A percentile compares a stretch with the other conserved stretches of the same genome.
phyloP scores from a whole-genome alignment of 2,113 vertebrate genomes.

The Spizaetus ornatus region DNA sequence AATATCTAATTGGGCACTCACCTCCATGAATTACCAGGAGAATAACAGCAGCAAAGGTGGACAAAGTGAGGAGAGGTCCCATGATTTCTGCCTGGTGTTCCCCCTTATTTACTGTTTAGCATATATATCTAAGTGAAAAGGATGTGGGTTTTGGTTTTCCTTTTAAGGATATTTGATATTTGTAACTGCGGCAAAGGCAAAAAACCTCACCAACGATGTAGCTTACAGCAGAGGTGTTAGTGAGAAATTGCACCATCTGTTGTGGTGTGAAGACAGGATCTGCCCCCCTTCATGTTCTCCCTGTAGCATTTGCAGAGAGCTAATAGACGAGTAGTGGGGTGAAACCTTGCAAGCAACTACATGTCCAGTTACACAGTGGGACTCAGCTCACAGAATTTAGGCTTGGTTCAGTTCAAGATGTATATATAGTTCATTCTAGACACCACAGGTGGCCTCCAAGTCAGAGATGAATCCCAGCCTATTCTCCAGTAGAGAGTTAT shows the following conservation, averaged over 20 bases:
- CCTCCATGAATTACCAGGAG: conserved; percentile 53
- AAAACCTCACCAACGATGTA: neutral
- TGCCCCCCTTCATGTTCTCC: accelerated
- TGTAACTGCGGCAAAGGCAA: neutral
- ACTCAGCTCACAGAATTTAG: neutral
- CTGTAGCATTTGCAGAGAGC: neutral
- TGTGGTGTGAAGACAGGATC: neutral
- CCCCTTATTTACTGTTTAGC: neutral
- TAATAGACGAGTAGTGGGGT: neutral
- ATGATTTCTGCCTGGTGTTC: conserved; percentile 28
- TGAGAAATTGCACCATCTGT: neutral
- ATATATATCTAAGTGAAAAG: conserved; percentile 7
- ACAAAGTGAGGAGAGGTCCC: neutral
- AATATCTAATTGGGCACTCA: conserved; percentile 17
- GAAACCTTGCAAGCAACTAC: neutral
- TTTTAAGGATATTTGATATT: neutral
- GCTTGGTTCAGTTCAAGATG: neutral
- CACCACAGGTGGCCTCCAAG: neutral
- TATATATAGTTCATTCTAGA: neutral
- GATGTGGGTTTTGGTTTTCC: conserved; percentile 60
- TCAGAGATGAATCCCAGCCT: neutral
- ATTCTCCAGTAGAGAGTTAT: neutral
- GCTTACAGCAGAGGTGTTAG: neutral
- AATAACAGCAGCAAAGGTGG: neutral
- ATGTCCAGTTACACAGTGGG: neutral